These are phyloP conservation scores for Polylopha cassiicola DNA, from an alignment of 2,888 invertebrate genomes.

Conservation along the genomic window DNA sequence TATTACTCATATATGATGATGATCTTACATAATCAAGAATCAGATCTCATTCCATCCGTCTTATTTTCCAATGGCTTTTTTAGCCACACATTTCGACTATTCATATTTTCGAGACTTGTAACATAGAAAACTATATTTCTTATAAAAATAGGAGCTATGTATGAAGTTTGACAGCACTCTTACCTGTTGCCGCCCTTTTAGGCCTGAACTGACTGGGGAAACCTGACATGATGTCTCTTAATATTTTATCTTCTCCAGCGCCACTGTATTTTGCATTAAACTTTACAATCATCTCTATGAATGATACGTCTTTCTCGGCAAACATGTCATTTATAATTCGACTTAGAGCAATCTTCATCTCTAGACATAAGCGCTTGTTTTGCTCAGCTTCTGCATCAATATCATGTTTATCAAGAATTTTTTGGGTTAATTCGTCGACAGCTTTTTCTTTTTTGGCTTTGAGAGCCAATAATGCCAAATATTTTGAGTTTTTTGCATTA, in stretches of 20 bases:
- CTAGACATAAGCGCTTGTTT: constrained; percentile 39
- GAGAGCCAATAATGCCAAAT: constrained; percentile 16
- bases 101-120: too few relatives aligned
- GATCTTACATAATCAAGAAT: too few relatives aligned
- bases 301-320: constrained; percentile 50
- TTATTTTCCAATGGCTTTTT: too few relatives aligned
- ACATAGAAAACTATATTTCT: too few relatives aligned
- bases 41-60: too few relatives aligned
- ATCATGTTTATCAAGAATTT: constrained; percentile 45
- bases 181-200: constrained; percentile 55
- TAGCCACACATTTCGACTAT: too few relatives aligned
- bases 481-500: constrained; percentile 4
- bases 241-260: constrained; percentile 48
- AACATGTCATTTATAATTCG: constrained; percentile 50
- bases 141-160: too few relatives aligned
- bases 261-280: constrained; percentile 47
- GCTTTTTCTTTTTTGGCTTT: constrained; percentile 53
- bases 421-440: constrained; percentile 44
- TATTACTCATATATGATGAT: too few relatives aligned
- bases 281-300: constrained; percentile 56
- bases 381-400: constrained; percentile 34
- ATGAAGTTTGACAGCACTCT: constrained; percentile 29
- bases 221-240: constrained; percentile 44
- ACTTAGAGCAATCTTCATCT: constrained; percentile 37
- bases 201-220: constrained; percentile 44